Base-by-base conservation (phyloP, 2,888 invertebrate genomes). In the Peribatodes rhomboidaria region DNA sequence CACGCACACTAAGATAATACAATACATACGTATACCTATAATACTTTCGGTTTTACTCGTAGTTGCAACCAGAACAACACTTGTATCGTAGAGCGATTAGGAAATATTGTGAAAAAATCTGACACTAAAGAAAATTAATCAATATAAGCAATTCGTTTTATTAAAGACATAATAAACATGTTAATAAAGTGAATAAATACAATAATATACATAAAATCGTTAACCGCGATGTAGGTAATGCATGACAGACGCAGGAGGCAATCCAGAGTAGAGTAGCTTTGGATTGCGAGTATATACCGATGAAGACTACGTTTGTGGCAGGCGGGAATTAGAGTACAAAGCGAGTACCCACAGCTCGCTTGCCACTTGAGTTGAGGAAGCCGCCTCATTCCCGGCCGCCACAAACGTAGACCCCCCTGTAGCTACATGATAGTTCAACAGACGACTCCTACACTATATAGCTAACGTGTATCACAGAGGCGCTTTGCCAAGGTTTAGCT, bases 111-210 rank as follows among this genome's bases (percentile, higher is more conserved):
- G 37, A 22, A 10, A 22, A 13, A 7, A 10, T n/a, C 4, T 6
- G 6, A 35, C 14, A 35, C 16, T 16, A 1, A 86, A 82, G 77
- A 67, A 84, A 83, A 82, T 78, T 14, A 80, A 70, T 52, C 75
- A 78, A 74, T 91, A 74, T 91, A 92, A 92, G 92, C 91, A 91
- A 89, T 90, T 86, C 44, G 81, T 90, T 93, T 92, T 93, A 92
- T 92, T 93, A 92, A 90, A 93, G 91, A 90, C 88, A 88, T 92
- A 93, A 92, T 92, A 93, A 93, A 92, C 91, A 92, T 92, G 87
- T 90, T 90, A 87, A 89, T 92, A 91, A 92, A 92, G 90, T 91
- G 92, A 91, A 90, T 92, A 86, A 88, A 89, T 92, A 92, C 89
- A 89, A 88, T 90, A 88, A 86, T 85, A 66, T 65, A 79, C 81